A percentile compares a stretch with the other conserved stretches of the same genome.
phyloP scores from a whole-genome alignment of 2,797 vertebrate species.

The Hypotaenidia philippensis region DNA sequence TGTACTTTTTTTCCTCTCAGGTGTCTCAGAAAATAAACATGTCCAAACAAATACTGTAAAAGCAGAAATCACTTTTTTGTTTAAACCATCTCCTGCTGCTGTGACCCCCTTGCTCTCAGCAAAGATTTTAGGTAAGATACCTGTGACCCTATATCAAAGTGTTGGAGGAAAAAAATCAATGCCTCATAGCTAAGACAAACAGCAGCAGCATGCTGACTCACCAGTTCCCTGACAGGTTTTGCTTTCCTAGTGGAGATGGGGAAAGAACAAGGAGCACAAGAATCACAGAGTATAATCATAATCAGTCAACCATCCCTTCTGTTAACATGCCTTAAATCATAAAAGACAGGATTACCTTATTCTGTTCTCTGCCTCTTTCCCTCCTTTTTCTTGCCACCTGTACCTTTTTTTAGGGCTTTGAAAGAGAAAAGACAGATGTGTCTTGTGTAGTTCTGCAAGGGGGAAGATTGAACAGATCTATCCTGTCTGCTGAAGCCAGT shows the following conservation, averaged over 20 bases:
- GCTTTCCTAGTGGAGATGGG: slow-evolving; percentile 7
- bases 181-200: slow-evolving; percentile 47
- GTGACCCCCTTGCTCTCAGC: background rate
- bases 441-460: background rate
- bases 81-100: background rate
- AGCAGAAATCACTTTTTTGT: background rate
- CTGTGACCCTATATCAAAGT: slow-evolving; percentile 32
- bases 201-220: slow-evolving; percentile 59
- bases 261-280: background rate
- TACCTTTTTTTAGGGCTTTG: background rate
- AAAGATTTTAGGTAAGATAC: slow-evolving; percentile 40
- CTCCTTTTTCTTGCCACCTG: background rate
- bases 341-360: slow-evolving; percentile 9
- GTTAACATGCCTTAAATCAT: slow-evolving; percentile 41
- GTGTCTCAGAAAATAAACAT: background rate
- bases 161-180: slow-evolving; percentile 28
- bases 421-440: background rate
- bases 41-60: background rate
- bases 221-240: slow-evolving; percentile 10
- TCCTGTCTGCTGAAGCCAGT: background rate
- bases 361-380: background rate
- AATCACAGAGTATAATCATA: background rate
- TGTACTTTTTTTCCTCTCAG: background rate
- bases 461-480: background rate
- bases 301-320: slow-evolving; percentile 33